These are phyloP conservation scores for Orbicella faveolata DNA, from an alignment of 64 coral and sea anemone species.

Conservation along the genomic window DNA sequence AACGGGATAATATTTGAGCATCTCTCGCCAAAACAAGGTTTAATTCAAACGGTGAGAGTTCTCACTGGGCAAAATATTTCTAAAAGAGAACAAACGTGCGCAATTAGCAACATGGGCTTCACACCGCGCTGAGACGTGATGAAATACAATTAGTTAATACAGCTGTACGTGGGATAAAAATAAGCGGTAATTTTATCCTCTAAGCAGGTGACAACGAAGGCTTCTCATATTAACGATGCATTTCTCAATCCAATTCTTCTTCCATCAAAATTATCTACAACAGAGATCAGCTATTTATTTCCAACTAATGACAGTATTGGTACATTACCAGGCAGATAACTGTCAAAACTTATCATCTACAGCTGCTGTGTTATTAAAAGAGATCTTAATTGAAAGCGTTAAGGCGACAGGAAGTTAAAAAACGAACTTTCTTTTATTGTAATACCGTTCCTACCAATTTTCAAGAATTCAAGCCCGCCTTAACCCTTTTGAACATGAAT, in stretches of 20 bases:
- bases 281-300: too few relatives aligned
- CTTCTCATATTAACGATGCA: not conserved
- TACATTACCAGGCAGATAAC: too few relatives aligned
- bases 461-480: too few relatives aligned
- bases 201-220: not conserved
- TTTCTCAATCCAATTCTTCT: not conserved
- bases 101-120: not conserved
- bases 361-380: too few relatives aligned
- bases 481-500: too few relatives aligned
- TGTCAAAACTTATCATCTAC: too few relatives aligned
- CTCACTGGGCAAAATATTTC: not conserved
- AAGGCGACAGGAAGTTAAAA: too few relatives aligned
- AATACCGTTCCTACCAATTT: too few relatives aligned
- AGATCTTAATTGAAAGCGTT: too few relatives aligned
- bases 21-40: not conserved
- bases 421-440: too few relatives aligned
- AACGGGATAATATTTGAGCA: not conserved
- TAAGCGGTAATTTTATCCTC: not conserved
- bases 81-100: conserved; percentile 9
- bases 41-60: not conserved
- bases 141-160: not conserved
- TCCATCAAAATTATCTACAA: too few relatives aligned
- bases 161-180: not conserved
- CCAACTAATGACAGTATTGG: too few relatives aligned
- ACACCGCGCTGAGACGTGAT: not conserved